Evolutionary conservation across 2,888 invertebrate genomes (phyloP).

Genomic region (Trichogramma dendrolimi): DNA sequence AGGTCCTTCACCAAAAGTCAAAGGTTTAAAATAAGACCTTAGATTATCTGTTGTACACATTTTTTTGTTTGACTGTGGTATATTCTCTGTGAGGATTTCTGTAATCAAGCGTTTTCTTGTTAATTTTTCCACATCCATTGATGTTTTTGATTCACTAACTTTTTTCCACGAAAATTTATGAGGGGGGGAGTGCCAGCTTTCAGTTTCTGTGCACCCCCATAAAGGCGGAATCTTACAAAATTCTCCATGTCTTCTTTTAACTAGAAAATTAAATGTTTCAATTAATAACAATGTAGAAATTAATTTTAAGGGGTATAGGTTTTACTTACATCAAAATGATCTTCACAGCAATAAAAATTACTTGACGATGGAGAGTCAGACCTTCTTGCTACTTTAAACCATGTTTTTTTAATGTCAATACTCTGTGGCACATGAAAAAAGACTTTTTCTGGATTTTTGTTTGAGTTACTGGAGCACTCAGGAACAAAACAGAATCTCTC

Average conservation of each 20-base stretch:
- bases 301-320: too few relatives aligned
- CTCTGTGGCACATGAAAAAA: neutral
- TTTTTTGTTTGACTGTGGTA: too few relatives aligned
- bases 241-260: constrained; percentile 3
- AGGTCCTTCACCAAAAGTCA: too few relatives aligned
- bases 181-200: neutral
- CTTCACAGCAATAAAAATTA: neutral
- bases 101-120: too few relatives aligned
- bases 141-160: too few relatives aligned
- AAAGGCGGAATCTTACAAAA: neutral
- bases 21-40: too few relatives aligned
- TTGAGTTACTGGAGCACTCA: neutral
- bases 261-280: constrained; percentile 1
- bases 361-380: neutral
- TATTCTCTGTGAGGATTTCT: too few relatives aligned
- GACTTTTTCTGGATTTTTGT: neutral
- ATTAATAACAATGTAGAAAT: too few relatives aligned
- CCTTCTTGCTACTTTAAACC: neutral
- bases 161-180: neutral
- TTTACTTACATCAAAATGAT: constrained; percentile 6
- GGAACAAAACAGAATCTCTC: too few relatives aligned
- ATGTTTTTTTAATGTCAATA: neutral
- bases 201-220: neutral
- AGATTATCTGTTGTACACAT: too few relatives aligned
- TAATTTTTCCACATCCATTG: too few relatives aligned